Conservation (phyloP, 1,140 invertebrate genomes). For the Drosophila lowei region DNA sequence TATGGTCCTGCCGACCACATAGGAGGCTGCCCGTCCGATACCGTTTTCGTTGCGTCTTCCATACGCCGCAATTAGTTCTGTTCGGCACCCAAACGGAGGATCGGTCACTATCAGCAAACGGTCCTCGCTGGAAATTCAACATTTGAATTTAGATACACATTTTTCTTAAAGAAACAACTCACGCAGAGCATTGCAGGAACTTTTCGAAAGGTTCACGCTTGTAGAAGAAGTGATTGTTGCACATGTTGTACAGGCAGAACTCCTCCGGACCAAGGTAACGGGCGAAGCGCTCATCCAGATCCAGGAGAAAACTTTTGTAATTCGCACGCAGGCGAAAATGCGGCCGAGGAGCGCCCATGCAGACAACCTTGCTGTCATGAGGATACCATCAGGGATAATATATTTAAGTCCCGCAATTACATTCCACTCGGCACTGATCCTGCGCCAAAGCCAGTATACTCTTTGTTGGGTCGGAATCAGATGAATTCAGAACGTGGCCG, state of each 20-base stretch:
- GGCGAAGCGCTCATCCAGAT: slow-evolving; percentile 89
- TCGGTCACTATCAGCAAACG: slow-evolving; percentile 89
- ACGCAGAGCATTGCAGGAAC: slow-evolving; percentile 85
- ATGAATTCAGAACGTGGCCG: background rate
- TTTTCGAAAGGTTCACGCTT: slow-evolving; percentile 85
- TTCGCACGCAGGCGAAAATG: slow-evolving; percentile 86
- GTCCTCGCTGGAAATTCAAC: too few species aligned
- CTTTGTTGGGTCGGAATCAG: slow-evolving; percentile 84
- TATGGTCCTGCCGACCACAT: slow-evolving; percentile 43
- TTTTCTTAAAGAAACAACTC: too few species aligned
- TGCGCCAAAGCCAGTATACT: slow-evolving; percentile 86
- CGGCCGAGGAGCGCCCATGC: slow-evolving; percentile 90
- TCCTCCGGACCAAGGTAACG: slow-evolving; percentile 88
- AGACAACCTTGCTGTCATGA: slow-evolving; percentile 89
- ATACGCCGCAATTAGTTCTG: slow-evolving; percentile 86
- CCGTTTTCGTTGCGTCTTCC: background rate
- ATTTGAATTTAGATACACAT: too few species aligned
- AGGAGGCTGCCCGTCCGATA: slow-evolving; percentile 40
- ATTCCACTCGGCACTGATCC: slow-evolving; percentile 85
- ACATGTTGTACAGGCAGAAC: slow-evolving; percentile 93
- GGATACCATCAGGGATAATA: too few species aligned
- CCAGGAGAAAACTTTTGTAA: slow-evolving; percentile 87
- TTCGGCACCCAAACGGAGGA: slow-evolving; percentile 94
- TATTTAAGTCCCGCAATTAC: too few species aligned
- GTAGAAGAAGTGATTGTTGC: slow-evolving; percentile 94